A percentile compares a stretch with the other conserved stretches of the same genome.
phyloP scores from a whole-genome alignment of 2,888 invertebrate species.

The Osmoderma eremita region DNA sequence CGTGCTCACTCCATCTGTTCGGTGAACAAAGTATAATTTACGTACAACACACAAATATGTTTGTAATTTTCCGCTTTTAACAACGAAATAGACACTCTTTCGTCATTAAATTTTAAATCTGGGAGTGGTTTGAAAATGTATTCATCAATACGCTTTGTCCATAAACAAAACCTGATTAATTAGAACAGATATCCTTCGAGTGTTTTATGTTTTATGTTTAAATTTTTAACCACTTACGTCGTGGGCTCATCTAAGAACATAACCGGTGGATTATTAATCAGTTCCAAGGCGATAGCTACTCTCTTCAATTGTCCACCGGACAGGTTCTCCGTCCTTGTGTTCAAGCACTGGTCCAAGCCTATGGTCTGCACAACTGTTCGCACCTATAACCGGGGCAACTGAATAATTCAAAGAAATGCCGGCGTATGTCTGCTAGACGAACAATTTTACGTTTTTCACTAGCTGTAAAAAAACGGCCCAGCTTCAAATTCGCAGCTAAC shows the following conservation, averaged over 20 bases:
- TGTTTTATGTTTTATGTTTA: background rate
- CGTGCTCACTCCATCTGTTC: no score
- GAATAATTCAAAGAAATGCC: background rate
- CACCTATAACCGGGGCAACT: conserved; percentile 2
- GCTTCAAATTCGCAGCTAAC: conserved; percentile 27
- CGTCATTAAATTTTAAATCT: background rate
- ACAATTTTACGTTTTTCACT: conserved; percentile 31
- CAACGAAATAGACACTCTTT: no score
- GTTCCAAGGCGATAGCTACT: conserved; percentile 78
- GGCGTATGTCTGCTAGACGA: background rate
- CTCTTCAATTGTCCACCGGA: conserved; percentile 84
- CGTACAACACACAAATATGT: no score
- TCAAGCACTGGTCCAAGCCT: conserved; percentile 72
- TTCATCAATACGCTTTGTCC: background rate
- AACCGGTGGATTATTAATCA: conserved; percentile 84
- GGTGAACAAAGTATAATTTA: no score
- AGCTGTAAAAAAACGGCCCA: conserved; percentile 4
- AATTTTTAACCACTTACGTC: conserved; percentile 69
- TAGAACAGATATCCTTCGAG: no score
- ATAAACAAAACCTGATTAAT: no score
- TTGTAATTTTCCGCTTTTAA: no score
- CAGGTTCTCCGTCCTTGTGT: conserved; percentile 73
- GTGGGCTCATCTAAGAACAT: conserved; percentile 86
- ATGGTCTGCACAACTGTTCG: conserved; percentile 68
- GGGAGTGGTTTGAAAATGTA: background rate